phyloP scores from a whole-genome alignment of 2,113 vertebrate genomes.

The Poicephalus gulielmi region DNA sequence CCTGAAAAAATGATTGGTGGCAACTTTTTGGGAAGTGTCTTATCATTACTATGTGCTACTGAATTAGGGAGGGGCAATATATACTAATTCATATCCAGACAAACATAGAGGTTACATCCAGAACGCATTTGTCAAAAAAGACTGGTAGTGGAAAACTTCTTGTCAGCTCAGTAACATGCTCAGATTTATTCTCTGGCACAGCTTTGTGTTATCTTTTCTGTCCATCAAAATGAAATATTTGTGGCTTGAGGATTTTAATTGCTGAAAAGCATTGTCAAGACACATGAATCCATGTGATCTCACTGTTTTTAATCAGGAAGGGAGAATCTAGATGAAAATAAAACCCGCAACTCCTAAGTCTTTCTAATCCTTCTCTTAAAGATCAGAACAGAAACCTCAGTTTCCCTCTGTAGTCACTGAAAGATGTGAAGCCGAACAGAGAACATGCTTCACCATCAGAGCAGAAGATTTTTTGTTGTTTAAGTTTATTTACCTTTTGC shows the following conservation, averaged over 20 bases:
- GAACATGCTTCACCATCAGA: not conserved
- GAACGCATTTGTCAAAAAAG: not conserved
- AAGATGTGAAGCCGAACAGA: not conserved
- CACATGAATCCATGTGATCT: not conserved
- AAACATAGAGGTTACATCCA: not conserved
- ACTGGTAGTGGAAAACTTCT: not conserved
- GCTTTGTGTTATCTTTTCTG: not conserved
- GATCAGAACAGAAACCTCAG: not conserved
- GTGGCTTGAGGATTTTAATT: not conserved
- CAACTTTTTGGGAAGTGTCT: not conserved
- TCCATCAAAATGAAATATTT: not conserved
- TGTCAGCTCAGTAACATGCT: not conserved
- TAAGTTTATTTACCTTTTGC: not conserved
- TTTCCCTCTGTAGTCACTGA: not conserved
- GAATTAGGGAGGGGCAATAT: not conserved
- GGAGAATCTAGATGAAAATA: not conserved
- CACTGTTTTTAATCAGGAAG: not conserved
- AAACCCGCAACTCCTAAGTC: not conserved
- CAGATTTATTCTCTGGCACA: not conserved
- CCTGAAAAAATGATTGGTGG: not conserved
- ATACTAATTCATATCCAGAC: not conserved
- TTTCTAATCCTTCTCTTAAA: not conserved
- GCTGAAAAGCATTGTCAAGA: not conserved
- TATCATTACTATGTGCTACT: rapidly evolving
- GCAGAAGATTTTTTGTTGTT: not conserved